A percentile compares a stretch with the other conserved stretches of the same genome.
These are phyloP conservation scores for Rhagoletis zephyria DNA, from an alignment of 1,140 invertebrate species.

Conservation along the genomic window DNA sequence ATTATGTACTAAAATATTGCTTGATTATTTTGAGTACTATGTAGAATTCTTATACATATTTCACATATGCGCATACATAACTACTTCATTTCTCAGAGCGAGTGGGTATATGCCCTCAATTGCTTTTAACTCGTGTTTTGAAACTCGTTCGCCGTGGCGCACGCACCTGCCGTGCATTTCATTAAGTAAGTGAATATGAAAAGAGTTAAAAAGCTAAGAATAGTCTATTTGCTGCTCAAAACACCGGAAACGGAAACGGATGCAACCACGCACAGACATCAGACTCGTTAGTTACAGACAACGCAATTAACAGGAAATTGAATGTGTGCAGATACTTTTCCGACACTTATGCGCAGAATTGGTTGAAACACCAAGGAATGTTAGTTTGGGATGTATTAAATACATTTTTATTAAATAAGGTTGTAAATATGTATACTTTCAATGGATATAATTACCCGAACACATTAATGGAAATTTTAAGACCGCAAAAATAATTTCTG, in stretches of 20 bases:
- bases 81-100: too few species aligned
- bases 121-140: too few species aligned
- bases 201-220: constrained; percentile 24
- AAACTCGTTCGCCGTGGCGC: too few species aligned
- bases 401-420: background rate
- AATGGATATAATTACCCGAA: too few species aligned
- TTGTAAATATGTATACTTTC: too few species aligned
- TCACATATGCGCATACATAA: too few species aligned
- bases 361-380: background rate
- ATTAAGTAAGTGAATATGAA: background rate
- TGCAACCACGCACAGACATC: constrained; percentile 44
- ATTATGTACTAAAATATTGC: too few species aligned
- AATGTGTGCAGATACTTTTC: constrained; percentile 45
- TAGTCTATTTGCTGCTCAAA: constrained; percentile 49
- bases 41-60: too few species aligned
- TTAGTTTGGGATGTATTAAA: background rate
- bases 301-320: constrained; percentile 48
- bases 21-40: too few species aligned
- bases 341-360: constrained; percentile 17
- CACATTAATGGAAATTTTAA: too few species aligned
- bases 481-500: too few species aligned
- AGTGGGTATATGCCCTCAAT: too few species aligned
- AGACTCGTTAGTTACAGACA: constrained; percentile 50
- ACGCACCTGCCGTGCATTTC: background rate
- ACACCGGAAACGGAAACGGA: constrained; percentile 41